phyloP scores from a whole-genome alignment of 1,140 invertebrate species.

The Zaprionus inermis region DNA sequence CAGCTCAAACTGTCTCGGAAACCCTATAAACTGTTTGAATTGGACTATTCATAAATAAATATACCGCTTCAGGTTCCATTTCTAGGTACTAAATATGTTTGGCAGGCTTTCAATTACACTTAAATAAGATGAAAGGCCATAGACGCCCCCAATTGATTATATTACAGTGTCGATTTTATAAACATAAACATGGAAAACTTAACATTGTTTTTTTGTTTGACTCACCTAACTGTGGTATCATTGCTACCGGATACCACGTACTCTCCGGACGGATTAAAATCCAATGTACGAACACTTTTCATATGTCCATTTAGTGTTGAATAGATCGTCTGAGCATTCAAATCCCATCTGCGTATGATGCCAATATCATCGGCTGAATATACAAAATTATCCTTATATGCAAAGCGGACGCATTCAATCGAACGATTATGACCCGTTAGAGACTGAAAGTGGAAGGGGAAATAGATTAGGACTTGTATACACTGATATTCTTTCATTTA shows the following conservation, averaged over 20 bases:
- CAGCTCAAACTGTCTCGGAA: not conserved
- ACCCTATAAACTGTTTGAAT: not conserved
- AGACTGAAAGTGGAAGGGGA: constrained; percentile 56
- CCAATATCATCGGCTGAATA: constrained; percentile 97
- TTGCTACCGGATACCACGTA: constrained; percentile 96
- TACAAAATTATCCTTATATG: constrained; percentile 96
- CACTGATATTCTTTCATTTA: not conserved
- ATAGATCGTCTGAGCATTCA: constrained; percentile 96
- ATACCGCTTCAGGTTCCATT: constrained; percentile 2
- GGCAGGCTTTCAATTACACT: not conserved
- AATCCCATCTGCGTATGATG: constrained; percentile 97
- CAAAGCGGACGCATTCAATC: constrained; percentile 97
- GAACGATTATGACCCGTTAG: constrained; percentile 96
- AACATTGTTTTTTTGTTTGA: not conserved
- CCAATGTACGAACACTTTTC: constrained; percentile 94
- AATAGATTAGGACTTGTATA: not conserved
- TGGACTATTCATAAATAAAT: not conserved
- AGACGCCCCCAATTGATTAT: not conserved
- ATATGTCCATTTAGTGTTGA: constrained; percentile 97
- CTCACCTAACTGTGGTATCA: constrained; percentile 93
- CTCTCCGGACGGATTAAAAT: constrained; percentile 98
- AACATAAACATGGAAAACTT: not conserved
- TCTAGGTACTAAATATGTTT: not conserved
- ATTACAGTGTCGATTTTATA: not conserved
- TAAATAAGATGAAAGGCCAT: not conserved